Evolutionary conservation across 1,140 invertebrate species (phyloP).

Genomic region (Hermetia illucens): DNA sequence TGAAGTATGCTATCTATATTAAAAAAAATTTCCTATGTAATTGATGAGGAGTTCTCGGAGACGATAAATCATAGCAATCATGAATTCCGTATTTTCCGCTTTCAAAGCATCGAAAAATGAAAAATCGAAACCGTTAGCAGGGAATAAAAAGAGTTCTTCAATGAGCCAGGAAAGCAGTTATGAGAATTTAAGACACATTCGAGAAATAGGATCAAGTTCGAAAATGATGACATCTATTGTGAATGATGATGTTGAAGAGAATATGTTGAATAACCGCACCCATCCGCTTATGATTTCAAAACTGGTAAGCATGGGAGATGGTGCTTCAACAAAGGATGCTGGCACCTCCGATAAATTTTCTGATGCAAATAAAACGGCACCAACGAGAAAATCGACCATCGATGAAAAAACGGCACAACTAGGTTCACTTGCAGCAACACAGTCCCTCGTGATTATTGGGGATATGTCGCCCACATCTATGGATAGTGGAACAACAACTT

Average conservation of each 20-base stretch:
- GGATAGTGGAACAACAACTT: no score
- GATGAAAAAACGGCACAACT: neutral
- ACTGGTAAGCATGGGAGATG: no score
- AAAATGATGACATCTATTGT: constrained; percentile 20
- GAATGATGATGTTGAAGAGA: constrained; percentile 13
- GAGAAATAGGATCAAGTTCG: constrained; percentile 27
- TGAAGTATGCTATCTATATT: no score
- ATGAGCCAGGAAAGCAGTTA: constrained; percentile 19
- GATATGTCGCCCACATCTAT: no score
- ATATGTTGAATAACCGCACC: constrained; percentile 12
- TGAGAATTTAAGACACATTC: constrained; percentile 26
- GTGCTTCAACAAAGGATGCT: no score
- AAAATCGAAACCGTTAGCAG: constrained; percentile 3
- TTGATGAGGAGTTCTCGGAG: no score
- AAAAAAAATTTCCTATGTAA: no score
- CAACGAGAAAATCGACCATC: neutral
- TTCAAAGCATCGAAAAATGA: constrained; percentile 26
- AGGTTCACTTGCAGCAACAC: no score
- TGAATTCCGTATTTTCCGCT: constrained; percentile 31
- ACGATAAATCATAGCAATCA: no score
- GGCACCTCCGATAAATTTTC: no score
- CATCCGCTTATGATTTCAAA: no score
- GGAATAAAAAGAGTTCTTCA: constrained; percentile 13
- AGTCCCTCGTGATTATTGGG: no score
- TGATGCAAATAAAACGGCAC: neutral